Evolutionary conservation across 2,113 vertebrate genomes (phyloP).

Genomic region (Nematolebias whitei): DNA sequence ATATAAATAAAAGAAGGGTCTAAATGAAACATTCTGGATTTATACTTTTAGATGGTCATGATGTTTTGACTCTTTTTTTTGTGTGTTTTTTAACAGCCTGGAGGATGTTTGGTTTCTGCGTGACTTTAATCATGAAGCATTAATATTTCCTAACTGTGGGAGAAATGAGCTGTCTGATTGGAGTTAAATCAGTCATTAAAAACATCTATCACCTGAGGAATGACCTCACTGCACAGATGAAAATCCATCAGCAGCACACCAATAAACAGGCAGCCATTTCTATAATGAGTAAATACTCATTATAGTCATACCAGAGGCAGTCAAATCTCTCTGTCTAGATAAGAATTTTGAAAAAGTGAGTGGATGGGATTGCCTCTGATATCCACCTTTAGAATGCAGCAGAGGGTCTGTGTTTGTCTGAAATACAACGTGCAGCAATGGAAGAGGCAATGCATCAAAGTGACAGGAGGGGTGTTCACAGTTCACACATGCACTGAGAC

Average conservation of each 20-base stretch:
- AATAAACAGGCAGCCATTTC: constrained; percentile 31
- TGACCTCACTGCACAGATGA: constrained; percentile 15
- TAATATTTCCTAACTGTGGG: constrained; percentile 35
- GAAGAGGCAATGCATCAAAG: constrained; percentile 46
- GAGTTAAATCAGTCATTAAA: constrained; percentile 52
- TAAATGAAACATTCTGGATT: no score
- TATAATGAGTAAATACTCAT: constrained; percentile 49
- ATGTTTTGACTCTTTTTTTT: background rate
- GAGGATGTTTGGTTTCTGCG: constrained; percentile 7
- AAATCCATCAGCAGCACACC: constrained; percentile 44
- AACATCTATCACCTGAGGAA: constrained; percentile 49
- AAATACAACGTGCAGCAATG: constrained; percentile 44
- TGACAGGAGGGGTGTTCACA: constrained; percentile 46
- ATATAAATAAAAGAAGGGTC: no score
- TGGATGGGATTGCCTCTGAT: constrained; percentile 12
- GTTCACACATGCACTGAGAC: constrained; percentile 10
- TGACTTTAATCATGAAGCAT: constrained; percentile 41
- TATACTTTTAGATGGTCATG: no score
- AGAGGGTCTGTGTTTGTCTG: constrained; percentile 31
- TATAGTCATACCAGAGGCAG: constrained; percentile 10
- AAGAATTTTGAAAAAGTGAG: constrained; percentile 28
- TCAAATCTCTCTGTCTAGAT: constrained; percentile 35
- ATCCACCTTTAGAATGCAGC: constrained; percentile 20
- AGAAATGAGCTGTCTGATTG: constrained; percentile 38
- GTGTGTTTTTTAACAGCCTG: constrained; percentile 8